Evolutionary conservation across 2,888 invertebrate species (phyloP), one percentile per base, ranked within the genome.

Genomic region (Brachycybe producta): DNA sequence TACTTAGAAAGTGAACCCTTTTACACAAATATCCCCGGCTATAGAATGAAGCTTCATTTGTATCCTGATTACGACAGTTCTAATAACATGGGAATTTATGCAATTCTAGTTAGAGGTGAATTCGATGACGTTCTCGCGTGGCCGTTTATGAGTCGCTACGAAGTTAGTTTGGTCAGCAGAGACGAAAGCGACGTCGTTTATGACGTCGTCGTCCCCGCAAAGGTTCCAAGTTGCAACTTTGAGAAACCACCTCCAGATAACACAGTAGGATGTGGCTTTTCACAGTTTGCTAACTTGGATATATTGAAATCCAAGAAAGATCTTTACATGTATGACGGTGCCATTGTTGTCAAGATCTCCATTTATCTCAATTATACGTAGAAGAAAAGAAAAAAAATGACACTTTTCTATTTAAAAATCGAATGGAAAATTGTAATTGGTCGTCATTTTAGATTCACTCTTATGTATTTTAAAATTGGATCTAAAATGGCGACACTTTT

Each of bases 21-120:
- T 36, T 60, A 59, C 40, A 59, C 59, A n/a, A 54, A 56, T 19
- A 49, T 55, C 4, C 60, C 59, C 26, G 60, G 60, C 1, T 58
- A 60, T 44, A 52, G 57, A 7, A 52, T 59, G 55, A 53, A 55
- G 40, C 27, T 60, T 11, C 54, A 58, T 27, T 26, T 60, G 1
- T 57, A 56, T 13, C 57, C 59, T 17, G 53, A 58, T 35, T 54
- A 56, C 34, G 51, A 51, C n/a, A 51, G 47, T n/a, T 41, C 54
- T 7, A 54, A 56, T 4, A 23, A 55, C 21, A 21, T 59, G 11
- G 58, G 59, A 1, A 42, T 60, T 5, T 58, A 56, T 32, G 53
- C 58, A n/a, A 52, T 57, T 3, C 45, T 60, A 2, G 52, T 60
- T 11, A 56, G 56, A 43, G 60, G 60, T 1, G 54, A 54, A 13